Evolutionary conservation across 2,113 vertebrate genomes (phyloP), one percentile per base, ranked within the genome.

Genomic region (Stigmatopora argus): DNA sequence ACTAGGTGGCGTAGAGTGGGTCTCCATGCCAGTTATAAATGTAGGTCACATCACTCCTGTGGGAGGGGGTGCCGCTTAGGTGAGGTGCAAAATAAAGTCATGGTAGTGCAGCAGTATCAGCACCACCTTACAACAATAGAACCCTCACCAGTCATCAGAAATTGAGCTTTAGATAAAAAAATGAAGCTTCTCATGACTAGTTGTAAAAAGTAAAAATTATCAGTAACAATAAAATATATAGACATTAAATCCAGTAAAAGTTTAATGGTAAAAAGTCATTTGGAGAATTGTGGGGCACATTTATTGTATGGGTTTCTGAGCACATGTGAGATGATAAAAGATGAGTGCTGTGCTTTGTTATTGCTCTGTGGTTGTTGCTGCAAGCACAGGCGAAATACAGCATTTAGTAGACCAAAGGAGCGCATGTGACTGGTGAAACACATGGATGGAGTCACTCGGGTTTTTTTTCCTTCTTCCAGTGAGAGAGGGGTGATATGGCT

Each of bases 11-110:
- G 62, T 38, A 63, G 73, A 70, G 70, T 68, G 70, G 79, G 80
- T 85, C 72, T 85, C 73, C 75, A 56, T 82, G 78, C 80, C 85
- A 84, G 80, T 71, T 55, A 34, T 55, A 70, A 90, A 91, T 91
- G 89, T 91, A 90, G 90, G 89, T 91, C 89, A 91, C 79, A 73
- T 79, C 65, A 74, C 79, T 81, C 75, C 82, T 52, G 75, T 62
- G 73, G 72, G 78, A 60, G 66, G 78, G 60, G 56, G 45, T 52
- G 51, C 58, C 59, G 48, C 55, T 19, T 58, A 46, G 62, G 61
- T 13, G 67, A 35, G 69, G 71, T 53, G 64, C 69, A 64, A 64
- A 70, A 69, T 58, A 66, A 47, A 57, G 51, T 53, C 63, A 71
- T 65, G 74, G 72, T 73, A 55, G 65, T 71, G 77, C 74, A 65